Base-by-base conservation (phyloP, 2,797 vertebrate genomes). In the Remorina albescens region DNA sequence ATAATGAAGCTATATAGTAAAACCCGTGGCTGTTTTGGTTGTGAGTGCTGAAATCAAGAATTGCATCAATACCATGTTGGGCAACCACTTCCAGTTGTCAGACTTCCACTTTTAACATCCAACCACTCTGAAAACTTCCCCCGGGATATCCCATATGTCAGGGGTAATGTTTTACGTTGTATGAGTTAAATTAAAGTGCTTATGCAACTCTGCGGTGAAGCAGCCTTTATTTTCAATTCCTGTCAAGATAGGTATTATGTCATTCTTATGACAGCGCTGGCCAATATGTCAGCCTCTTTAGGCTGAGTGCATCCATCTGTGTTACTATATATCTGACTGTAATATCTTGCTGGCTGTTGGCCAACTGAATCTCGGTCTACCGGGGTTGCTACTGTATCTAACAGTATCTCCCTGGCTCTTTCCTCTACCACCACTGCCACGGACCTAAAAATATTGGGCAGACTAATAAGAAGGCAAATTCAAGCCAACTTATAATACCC, bases 291-390 rank as follows among this genome's bases (percentile, higher is more conserved):
- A 91, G 89, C 87, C 89, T 92, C 92, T 92, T 92, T 91, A 92
- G 90, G 90, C 87, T 92, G 90, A 93, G 92, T 91, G 91, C 91
- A 92, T 93, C 92, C 91, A 91, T 93, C 92, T 92, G 86, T 89
- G 88, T 91, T 93, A 91, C 90, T 86, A 85, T 91, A 91, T 91
- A 93, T 92, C 89, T 91, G 89, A 88, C 89, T 88, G 88, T 91
- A 91, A 93, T 92, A 89, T 91, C 87, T 87, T 63, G 66, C 75
- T 93, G 92, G 92, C 91, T 5, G 37, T 62, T 81, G 61, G 88
- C 92, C 90, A 93, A 79, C 80, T 78, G 81, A 84, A 82, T 88
- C 77, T 68, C 79, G 84, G 79, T 86, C 82, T 78, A 84, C 81
- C 73, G 77, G 82, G 36, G 65, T 72, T 86, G 83, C 82, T 76